These are phyloP conservation scores for Pempheris klunzingeri DNA, from an alignment of 2,797 vertebrate genomes.

Conservation along the genomic window DNA sequence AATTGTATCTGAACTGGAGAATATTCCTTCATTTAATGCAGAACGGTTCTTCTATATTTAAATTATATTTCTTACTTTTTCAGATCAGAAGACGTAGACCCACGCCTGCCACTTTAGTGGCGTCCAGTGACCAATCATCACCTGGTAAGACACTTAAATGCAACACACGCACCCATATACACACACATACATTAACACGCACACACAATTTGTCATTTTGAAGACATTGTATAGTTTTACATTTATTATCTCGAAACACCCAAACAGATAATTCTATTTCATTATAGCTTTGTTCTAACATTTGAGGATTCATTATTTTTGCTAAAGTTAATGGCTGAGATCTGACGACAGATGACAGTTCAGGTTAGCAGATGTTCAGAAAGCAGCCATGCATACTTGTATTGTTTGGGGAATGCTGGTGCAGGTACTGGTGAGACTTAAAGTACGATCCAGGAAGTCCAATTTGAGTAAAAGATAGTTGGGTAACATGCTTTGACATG, in stretches of 20 bases:
- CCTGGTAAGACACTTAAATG: slow-evolving; percentile 85
- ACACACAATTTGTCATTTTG: background rate
- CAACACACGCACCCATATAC: slow-evolving; percentile 3
- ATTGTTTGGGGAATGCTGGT: too few species aligned
- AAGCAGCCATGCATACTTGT: too few species aligned
- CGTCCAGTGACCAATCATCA: slow-evolving; percentile 95
- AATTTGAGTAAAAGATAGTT: background rate
- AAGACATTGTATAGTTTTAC: background rate
- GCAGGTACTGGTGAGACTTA: background rate
- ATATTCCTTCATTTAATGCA: too few species aligned
- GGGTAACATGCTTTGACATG: too few species aligned
- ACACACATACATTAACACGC: background rate
- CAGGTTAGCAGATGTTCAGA: too few species aligned
- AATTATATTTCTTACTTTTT: slow-evolving; percentile 37
- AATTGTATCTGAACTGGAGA: too few species aligned
- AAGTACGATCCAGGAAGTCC: background rate
- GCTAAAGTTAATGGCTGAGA: background rate
- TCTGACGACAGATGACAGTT: background rate
- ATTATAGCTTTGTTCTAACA: background rate
- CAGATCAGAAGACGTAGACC: slow-evolving; percentile 94
- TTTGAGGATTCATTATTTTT: background rate
- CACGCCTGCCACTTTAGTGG: slow-evolving; percentile 93
- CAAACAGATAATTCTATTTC: background rate
- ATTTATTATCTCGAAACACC: background rate
- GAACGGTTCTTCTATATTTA: background rate